Evolutionary conservation across 1,140 invertebrate species (phyloP).

Genomic region (Platorchestia sp.): DNA sequence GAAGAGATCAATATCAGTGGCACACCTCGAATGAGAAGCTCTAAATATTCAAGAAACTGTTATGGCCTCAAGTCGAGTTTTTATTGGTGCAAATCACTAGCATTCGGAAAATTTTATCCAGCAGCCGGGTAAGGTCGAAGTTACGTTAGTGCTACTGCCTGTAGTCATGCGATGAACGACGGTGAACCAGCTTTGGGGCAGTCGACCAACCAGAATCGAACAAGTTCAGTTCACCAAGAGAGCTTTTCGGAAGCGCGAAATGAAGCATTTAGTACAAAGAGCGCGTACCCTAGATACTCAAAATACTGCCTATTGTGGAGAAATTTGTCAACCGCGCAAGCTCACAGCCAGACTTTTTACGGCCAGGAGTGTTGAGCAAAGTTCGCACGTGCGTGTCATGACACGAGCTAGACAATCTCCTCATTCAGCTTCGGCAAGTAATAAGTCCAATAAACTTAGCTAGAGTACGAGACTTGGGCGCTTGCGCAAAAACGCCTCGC

Average conservation of each 20-base stretch:
- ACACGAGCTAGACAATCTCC: background rate
- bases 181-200: background rate
- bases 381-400: background rate
- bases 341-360: background rate
- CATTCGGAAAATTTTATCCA: conserved; percentile 11
- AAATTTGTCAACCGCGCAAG: background rate
- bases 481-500: background rate
- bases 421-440: background rate
- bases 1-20: conserved; percentile 13
- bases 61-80: conserved; percentile 44
- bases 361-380: background rate
- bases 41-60: conserved; percentile 35
- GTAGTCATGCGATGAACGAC: background rate
- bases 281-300: background rate
- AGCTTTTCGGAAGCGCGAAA: background rate
- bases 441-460: conserved; percentile 1
- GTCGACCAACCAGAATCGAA: no score
- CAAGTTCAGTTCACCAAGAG: no score
- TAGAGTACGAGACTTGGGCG: background rate
- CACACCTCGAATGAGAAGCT: conserved; percentile 6
- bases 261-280: background rate
- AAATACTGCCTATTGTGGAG: background rate
- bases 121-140: background rate
- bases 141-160: background rate
- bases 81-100: conserved; percentile 53